A percentile compares a stretch with the other conserved stretches of the same genome.
Evolutionary conservation across 2,113 vertebrate species (phyloP).

Genomic region (Rhinoderma darwinii): DNA sequence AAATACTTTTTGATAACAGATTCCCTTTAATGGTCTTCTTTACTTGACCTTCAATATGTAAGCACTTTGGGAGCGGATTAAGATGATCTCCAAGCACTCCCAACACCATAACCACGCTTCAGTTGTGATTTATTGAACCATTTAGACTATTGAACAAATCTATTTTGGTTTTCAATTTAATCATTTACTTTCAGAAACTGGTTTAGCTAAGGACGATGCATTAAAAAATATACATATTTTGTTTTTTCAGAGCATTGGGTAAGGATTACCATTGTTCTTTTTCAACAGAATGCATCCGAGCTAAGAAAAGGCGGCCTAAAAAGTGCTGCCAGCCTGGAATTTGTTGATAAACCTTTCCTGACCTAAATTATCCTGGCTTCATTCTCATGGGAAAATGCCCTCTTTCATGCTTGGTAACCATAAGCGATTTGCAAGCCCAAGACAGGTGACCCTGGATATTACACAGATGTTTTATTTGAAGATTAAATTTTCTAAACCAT

Average conservation of each 20-base stretch:
- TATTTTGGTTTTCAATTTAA: background rate
- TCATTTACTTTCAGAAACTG: background rate
- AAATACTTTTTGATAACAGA: conserved; percentile 11
- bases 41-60: conserved; percentile 6
- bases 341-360: conserved; percentile 45
- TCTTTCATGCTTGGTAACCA: conserved; percentile 53
- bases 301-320: background rate
- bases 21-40: conserved; percentile 14
- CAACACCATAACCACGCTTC: background rate
- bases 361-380: conserved; percentile 36
- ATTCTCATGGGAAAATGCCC: conserved; percentile 55
- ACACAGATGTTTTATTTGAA: conserved; percentile 57
- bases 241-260: background rate
- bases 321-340: conserved; percentile 26
- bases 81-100: background rate
- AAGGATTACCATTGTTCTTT: background rate
- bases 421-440: conserved; percentile 43
- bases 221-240: background rate
- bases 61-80: background rate
- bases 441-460: conserved; percentile 54
- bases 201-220: too few relatives aligned
- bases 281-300: background rate
- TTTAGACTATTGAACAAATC: background rate
- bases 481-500: conserved; percentile 59
- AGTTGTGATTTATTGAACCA: conserved; percentile 3